A percentile compares a stretch with the other conserved stretches of the same genome.
Evolutionary conservation across 2,888 invertebrate genomes (phyloP).

Genomic region (Amphipyra tragopoginis): DNA sequence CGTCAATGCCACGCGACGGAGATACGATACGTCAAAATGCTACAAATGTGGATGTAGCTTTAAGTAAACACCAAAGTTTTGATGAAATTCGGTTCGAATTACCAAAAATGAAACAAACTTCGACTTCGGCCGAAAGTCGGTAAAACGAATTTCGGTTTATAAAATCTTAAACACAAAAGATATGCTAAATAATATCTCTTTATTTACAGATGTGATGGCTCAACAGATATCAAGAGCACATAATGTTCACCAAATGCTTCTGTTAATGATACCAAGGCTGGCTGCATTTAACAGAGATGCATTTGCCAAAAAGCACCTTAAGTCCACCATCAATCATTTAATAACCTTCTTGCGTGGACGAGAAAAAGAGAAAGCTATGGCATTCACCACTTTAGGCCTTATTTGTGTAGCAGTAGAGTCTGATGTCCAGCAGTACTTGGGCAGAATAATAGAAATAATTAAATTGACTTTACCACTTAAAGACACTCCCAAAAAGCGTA

Average conservation of each 20-base stretch:
- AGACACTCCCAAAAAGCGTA: conserved; percentile 94
- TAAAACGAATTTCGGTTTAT: no score
- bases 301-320: conserved; percentile 94
- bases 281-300: conserved; percentile 97
- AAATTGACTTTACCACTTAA: conserved; percentile 93
- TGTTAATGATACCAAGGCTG: conserved; percentile 96
- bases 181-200: conserved; percentile 2
- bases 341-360: conserved; percentile 93
- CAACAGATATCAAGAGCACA: conserved; percentile 94
- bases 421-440: conserved; percentile 94
- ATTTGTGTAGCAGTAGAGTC: conserved; percentile 96
- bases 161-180: no score
- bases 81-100: no score
- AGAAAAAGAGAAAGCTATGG: conserved; percentile 96
- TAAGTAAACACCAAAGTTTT: no score
- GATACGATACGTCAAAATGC: no score
- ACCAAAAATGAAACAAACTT: no score
- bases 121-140: no score
- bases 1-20: no score
- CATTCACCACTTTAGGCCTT: conserved; percentile 97
- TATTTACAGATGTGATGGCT: conserved; percentile 92
- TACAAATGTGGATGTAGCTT: no score
- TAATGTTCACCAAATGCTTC: conserved; percentile 96
- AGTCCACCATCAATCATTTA: conserved; percentile 94
- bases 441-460: conserved; percentile 95